Percentiles rank a stretch among this genome's conserved stretches.
Conservation (phyloP, 2,113 vertebrate genomes). For the Chrysochloris asiatica region DNA sequence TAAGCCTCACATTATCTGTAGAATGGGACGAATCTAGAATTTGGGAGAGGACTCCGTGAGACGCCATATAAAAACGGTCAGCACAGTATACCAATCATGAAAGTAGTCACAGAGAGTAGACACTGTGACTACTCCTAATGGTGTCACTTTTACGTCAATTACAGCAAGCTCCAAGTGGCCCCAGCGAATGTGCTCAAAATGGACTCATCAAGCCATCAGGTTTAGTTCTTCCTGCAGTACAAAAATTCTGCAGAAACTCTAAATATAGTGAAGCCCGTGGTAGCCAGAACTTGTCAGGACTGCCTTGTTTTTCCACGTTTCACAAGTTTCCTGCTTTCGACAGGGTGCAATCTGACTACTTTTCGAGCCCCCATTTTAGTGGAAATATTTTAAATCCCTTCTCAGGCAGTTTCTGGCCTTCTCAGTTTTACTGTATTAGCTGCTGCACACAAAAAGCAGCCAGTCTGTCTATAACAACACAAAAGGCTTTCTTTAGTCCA, state of each 20-base stretch:
- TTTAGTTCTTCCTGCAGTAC: background rate
- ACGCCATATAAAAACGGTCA: background rate
- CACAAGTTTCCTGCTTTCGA: background rate
- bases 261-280: background rate
- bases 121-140: too few species aligned
- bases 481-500: background rate
- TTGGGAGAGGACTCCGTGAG: background rate
- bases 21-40: background rate
- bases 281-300: background rate
- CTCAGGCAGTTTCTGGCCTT: background rate
- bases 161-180: background rate
- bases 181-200: too few species aligned
- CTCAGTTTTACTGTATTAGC: background rate
- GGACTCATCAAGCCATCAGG: background rate
- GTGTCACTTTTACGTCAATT: background rate
- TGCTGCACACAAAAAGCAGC: too few species aligned
- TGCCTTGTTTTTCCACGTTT: background rate
- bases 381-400: background rate
- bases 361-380: background rate
- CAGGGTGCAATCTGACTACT: background rate
- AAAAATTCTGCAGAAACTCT: background rate
- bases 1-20: background rate
- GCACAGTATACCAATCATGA: too few species aligned
- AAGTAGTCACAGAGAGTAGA: rapidly evolving
- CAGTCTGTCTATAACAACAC: rapidly evolving